Conservation (phyloP, 2,113 vertebrate species). For the Saimiri boliviensis region DNA sequence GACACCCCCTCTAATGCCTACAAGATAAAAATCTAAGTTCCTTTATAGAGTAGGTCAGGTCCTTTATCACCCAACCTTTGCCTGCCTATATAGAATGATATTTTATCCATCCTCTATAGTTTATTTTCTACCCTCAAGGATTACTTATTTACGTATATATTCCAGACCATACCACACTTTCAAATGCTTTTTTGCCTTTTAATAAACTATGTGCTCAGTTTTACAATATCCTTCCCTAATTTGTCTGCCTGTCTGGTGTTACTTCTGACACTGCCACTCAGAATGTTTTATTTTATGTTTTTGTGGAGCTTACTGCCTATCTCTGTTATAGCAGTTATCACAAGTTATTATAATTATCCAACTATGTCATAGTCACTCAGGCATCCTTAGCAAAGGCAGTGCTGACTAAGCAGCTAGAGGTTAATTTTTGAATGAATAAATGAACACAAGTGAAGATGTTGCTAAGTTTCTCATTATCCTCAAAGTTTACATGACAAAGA, state of each 20-base stretch:
- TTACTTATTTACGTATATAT: neutral
- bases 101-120: neutral
- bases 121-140: neutral
- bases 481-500: neutral
- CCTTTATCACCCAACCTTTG: neutral
- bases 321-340: neutral
- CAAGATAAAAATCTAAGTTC: neutral
- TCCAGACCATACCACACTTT: neutral
- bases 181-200: neutral
- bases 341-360: neutral
- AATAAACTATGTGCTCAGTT: neutral
- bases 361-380: accelerated
- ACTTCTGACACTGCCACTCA: neutral
- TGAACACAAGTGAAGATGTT: neutral
- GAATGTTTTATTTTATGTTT: neutral
- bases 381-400: neutral
- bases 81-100: neutral
- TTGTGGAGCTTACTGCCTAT: neutral
- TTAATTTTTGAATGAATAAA: neutral
- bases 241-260: neutral
- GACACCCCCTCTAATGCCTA: neutral
- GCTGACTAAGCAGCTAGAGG: neutral
- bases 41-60: neutral
- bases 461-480: neutral
- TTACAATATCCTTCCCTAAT: neutral